Evolutionary conservation across 2,113 vertebrate genomes (phyloP).

Genomic region (Nothocercus nigrocapillus): DNA sequence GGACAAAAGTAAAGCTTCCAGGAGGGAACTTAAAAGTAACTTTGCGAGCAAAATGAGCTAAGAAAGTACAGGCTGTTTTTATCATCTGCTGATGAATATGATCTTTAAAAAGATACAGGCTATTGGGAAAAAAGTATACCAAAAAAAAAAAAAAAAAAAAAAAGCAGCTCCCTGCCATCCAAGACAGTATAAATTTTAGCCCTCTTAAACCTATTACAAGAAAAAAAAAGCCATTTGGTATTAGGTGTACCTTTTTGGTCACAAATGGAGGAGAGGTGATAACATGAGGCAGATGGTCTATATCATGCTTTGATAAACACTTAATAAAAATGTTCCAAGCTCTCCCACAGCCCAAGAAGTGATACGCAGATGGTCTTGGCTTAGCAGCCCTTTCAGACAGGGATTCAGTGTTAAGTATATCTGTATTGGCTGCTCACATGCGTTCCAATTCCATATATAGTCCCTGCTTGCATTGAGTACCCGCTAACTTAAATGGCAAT

Average conservation of each 20-base stretch:
- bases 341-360: not conserved
- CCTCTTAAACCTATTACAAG: not conserved
- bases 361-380: not conserved
- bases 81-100: not conserved
- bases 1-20: slow-evolving; percentile 6
- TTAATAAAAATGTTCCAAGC: slow-evolving; percentile 24
- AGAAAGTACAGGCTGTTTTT: not conserved
- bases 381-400: not conserved
- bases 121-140: not conserved
- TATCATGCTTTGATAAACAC: slow-evolving; percentile 34
- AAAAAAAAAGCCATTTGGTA: not conserved
- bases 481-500: not conserved
- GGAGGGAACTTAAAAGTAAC: not conserved
- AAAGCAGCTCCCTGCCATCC: not conserved
- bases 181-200: not conserved
- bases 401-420: not conserved
- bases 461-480: not conserved
- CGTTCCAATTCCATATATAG: not conserved
- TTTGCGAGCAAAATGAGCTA: not conserved
- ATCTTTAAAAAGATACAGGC: not conserved
- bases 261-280: not conserved
- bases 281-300: slow-evolving; percentile 1
- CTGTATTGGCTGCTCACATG: not conserved
- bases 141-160: not conserved
- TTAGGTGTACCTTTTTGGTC: not conserved